Base-by-base conservation (phyloP, 2,113 vertebrate genomes). In the Sorex fumeus region DNA sequence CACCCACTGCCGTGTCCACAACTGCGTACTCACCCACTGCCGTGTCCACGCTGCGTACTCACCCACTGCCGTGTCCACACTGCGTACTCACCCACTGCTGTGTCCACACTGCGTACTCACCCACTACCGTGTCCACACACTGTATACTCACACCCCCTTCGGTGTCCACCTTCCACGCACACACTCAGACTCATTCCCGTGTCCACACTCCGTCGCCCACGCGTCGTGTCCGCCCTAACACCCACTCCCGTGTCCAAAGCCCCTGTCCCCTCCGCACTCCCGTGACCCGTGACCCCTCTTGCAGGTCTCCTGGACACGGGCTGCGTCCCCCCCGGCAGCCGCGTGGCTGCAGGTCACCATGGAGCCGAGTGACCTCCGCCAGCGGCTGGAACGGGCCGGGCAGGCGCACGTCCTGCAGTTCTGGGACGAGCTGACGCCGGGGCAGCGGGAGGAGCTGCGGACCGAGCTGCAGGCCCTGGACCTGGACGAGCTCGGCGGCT, bases 321-420 rank as follows among this genome's bases (percentile, higher is more conserved):
- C 3, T 71, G 13, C 28, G 18, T 50, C 16, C 7, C 64, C 75
- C 50, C 77, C 71, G 67, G 36, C 28, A 27, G 47, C 47, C 83
- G 43, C 53, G 23, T 83, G 78, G 43, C 71, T 15, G 47, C 32
- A 19, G 72, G 50, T 28, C 94, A 93, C 43, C 76, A 99, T 98
- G 98, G 98, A 98, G 72, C 76, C 96, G 18, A 94, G 57, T 13
- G 96, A 75, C 87, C 97, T 98, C 36, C 70, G 45, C 30, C 47
- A 95, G 79, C 97, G 91, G 88, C 91, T 99, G 97, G 94, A 97
- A 15, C 92, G 96, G 34, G 98, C 98, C 1, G 98, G 97, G 8
- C 99, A 99, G 96, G 97, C 96, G 66, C 99, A 99, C 53, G 97
- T 99, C 45, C 96, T 99, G 30, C 98, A 97, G 78, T 99, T 99